phyloP scores from a whole-genome alignment of 2,888 invertebrate genomes.

The Drosophila maculinotata region DNA sequence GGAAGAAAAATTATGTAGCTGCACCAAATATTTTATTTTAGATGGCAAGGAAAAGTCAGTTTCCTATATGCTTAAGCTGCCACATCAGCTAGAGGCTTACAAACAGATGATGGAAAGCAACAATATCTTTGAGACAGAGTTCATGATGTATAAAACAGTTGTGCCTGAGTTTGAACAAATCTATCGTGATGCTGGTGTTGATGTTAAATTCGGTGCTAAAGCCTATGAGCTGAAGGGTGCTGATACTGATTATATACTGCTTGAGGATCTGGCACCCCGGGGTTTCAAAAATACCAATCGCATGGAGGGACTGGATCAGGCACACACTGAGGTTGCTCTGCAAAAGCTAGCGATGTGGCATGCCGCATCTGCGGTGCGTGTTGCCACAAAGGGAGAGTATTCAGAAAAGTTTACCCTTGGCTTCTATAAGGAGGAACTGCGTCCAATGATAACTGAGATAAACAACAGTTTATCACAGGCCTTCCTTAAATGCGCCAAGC shows the following conservation, averaged over 20 bases:
- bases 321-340: constrained; percentile 70
- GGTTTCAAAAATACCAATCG: constrained; percentile 77
- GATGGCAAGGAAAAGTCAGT: constrained; percentile 47
- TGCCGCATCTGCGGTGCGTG: constrained; percentile 76
- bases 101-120: constrained; percentile 44
- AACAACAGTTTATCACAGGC: constrained; percentile 17
- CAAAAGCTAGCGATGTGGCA: constrained; percentile 80
- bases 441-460: constrained; percentile 24
- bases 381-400: constrained; percentile 60
- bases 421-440: constrained; percentile 42
- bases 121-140: constrained; percentile 73
- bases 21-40: constrained; percentile 4
- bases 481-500: constrained; percentile 42
- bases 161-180: constrained; percentile 78
- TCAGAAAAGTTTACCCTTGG: constrained; percentile 27
- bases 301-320: constrained; percentile 71
- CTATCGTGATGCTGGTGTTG: constrained; percentile 64
- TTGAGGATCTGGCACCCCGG: constrained; percentile 73
- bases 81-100: constrained; percentile 48
- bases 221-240: constrained; percentile 64
- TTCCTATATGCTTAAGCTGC: constrained; percentile 68
- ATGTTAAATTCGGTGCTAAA: constrained; percentile 70
- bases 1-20: no score
- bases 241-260: constrained; percentile 53
- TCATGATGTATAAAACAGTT: constrained; percentile 66